Percentiles rank a stretch among this genome's conserved stretches.
phyloP scores from a whole-genome alignment of 2,888 invertebrate species.

The Oligia strigilis region DNA sequence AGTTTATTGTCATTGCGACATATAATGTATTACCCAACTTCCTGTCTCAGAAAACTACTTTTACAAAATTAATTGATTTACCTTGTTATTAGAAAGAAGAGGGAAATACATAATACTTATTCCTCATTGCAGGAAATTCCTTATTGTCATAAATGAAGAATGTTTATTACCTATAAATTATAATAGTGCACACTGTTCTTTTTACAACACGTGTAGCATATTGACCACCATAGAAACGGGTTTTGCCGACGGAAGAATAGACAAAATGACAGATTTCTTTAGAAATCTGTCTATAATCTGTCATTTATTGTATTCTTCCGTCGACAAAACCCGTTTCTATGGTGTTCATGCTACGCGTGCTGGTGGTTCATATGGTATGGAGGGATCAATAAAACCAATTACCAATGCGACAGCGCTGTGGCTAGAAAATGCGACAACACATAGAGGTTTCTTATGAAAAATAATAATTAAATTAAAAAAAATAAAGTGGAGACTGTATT shows the following conservation, averaged over 20 bases:
- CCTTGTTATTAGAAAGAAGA: neutral
- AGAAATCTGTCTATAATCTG: neutral
- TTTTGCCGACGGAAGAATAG: neutral
- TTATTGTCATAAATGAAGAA: slow-evolving; percentile 2
- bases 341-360: neutral
- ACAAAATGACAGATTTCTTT: neutral
- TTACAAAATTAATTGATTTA: slow-evolving; percentile 3
- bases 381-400: slow-evolving; percentile 50
- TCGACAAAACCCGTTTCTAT: neutral
- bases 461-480: slow-evolving; percentile 2
- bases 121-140: slow-evolving; percentile 9
- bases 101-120: neutral
- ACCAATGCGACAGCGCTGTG: slow-evolving; percentile 44
- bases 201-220: neutral
- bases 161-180: slow-evolving; percentile 9
- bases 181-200: slow-evolving; percentile 22
- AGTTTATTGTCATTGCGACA: slow-evolving; percentile 15
- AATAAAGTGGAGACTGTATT: slow-evolving; percentile 21
- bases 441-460: slow-evolving; percentile 18
- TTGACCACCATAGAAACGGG: too few species aligned
- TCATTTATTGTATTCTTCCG: neutral
- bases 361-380: neutral
- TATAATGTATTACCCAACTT: neutral
- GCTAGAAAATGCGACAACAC: slow-evolving; percentile 43
- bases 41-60: neutral